Base-by-base conservation (phyloP, 2,113 vertebrate genomes). In the Rhinichthys klamathensis region DNA sequence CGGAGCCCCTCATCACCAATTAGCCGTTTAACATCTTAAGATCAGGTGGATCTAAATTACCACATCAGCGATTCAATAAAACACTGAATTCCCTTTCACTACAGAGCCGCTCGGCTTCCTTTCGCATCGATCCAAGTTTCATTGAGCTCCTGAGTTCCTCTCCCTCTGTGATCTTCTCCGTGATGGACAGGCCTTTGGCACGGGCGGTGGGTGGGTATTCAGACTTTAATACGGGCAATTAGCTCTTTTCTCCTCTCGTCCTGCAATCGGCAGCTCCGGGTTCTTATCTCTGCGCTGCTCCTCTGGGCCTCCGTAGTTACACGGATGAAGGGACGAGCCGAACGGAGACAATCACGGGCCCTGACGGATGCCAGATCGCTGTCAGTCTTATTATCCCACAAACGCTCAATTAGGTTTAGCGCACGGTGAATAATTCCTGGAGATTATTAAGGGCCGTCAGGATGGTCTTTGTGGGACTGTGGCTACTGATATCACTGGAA, bases 181-280 rank as follows among this genome's bases (percentile, higher is more conserved):
- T 96, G 96, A 96, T 92, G 96, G 96, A 94, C 96, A 95, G 95
- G 93, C 91, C 92, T 91, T 93, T 95, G 94, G 94, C 93, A 90
- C 92, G 80, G 27, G 87, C 76, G 81, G 89, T 84, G 75, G 75
- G 93, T 84, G 88, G 85, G 83, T 90, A 91, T 93, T 96, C 92
- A 90, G 87, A 51, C 73, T 88, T 93, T 95, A 93, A 95, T 95
- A 94, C 90, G 67, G 93, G 93, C 96, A 95, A 92, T 96, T 96
- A 95, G 92, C 93, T 95, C 93, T 91, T 85, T 95, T 95, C 91
- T 94, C 90, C 93, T 94, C 92, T 89, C 88, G 90, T 87, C 86
- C 85, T 82, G 90, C 90, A 92, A 92, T 94, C 84, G 75, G 86
- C 91, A 92, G 91, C 94, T 94, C 95, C 94, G 92, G 94, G 91